Evolutionary conservation across 2,888 invertebrate genomes (phyloP), one percentile per base, ranked within the genome.

Genomic region (Neria commutata): DNA sequence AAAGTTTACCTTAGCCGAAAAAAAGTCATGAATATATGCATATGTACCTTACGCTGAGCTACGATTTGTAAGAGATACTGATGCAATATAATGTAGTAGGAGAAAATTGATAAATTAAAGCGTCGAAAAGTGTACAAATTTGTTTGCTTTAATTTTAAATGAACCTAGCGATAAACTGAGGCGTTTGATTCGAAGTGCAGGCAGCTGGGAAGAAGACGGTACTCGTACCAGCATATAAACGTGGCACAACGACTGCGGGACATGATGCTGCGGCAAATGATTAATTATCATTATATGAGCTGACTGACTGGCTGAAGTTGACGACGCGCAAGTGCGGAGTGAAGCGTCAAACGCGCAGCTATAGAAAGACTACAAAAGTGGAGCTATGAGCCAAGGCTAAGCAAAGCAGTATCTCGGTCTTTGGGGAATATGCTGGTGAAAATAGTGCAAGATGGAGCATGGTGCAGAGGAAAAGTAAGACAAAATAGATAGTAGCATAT

Each of bases 191-290:
- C n/a, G n/a, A n/a, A n/a, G n/a, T n/a, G n/a, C n/a, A 17, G 46
- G 46, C 46, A 17, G 46, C 61, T 70, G 72, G 71, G 74, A 74
- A 71, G 74, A 68, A 67, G 66, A 66, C 64, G 61, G 62, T 68
- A 71, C 69, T 73, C 73, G 68, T 67, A 67, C 71, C 73, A 72
- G 72, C 74, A 72, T 73, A 74, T 70, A 73, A 73, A 74, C 64
- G 72, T 72, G 74, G 74, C 74, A 71, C 67, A 63, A 66, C 69
- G n/a, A n/a, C n/a, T n/a, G n/a, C n/a, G n/a, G n/a, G n/a, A n/a
- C n/a, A n/a, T n/a, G n/a, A 67, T 70, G 72, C 72, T 72, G 61
- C 55, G 59, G 23, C 37, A 49, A 63, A 73, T 72, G 72, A 72
- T 72, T 72, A 72, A 72, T 72, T 74, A 74, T 46, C 33, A 23